Base-by-base conservation (phyloP, 1,140 invertebrate genomes). In the Bombus sibiricus region DNA sequence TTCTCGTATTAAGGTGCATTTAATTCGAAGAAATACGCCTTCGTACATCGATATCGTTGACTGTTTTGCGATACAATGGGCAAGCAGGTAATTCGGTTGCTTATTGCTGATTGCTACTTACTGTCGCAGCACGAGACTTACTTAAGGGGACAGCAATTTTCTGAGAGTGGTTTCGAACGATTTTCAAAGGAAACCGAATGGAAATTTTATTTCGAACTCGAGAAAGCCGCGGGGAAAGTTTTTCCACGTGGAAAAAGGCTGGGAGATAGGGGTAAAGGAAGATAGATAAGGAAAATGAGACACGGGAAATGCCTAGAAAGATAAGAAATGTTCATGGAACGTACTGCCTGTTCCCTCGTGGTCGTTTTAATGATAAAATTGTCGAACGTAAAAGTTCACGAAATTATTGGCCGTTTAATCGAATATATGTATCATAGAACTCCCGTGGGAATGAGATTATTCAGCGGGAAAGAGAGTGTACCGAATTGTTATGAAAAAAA, bases 181-280 rank as follows among this genome's bases (percentile, higher is more conserved):
- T 83, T 83, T 78, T 83, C 74, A 69, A 83, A 83, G 37, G 9
- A 64, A 43, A 59, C 37, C 22, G 32, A 37, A 82, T 74, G 69
- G 57, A 82, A 62, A 74, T 74, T 81, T 82, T 64, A 62, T 62
- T 74, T 43, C 53, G 2, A n/a, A 34, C 53, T 25, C 22, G 39
- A n/a, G 18, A 13, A 74, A 28, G n/a, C 25, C 13, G 13, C 34
- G 22, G 74, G 34, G 12, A 32, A 2, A n/a, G 13, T n/a, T 53
- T 47, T 77, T 69, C 15, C 47, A 41, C 22, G 62, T 32, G 47
- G 37, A 69, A 78, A 53, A 59, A 32, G 43, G 43, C 3, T 8
- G 12, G 6, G 1, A 66, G 47, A 82, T 57, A 66, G 12, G 34
- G 8, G 43, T 25, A 53, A n/a, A 39, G 62, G 39, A 34, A 57